Evolutionary conservation across 2,888 invertebrate species (phyloP).

Genomic region (Tiliacea aurago): DNA sequence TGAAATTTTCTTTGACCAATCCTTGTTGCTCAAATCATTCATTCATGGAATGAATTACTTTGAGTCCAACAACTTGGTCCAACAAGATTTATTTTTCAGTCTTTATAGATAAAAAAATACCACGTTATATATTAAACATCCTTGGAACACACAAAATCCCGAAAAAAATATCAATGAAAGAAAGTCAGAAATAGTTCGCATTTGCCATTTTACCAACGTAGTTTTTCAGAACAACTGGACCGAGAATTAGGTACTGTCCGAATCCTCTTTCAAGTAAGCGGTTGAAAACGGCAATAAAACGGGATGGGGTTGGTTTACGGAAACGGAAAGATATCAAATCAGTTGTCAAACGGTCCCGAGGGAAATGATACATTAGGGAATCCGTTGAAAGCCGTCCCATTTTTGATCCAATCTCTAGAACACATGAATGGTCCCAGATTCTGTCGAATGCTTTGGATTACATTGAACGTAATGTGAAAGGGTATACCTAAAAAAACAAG

Average conservation of each 20-base stretch:
- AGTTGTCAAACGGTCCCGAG: slow-evolving; percentile 49
- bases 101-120: background rate
- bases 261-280: slow-evolving; percentile 45
- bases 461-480: background rate
- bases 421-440: slow-evolving; percentile 24
- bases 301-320: slow-evolving; percentile 43
- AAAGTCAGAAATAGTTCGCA: background rate
- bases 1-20: no score
- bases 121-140: no score
- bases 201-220: background rate
- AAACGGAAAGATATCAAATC: slow-evolving; percentile 60
- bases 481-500: background rate
- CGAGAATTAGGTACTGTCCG: slow-evolving; percentile 13
- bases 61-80: background rate
- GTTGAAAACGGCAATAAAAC: slow-evolving; percentile 53
- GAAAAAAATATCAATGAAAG: no score
- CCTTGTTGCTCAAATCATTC: no score
- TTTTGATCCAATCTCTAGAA: slow-evolving; percentile 52
- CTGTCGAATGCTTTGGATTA: slow-evolving; percentile 18
- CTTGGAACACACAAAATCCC: background rate
- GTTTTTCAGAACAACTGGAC: slow-evolving; percentile 14
- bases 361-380: slow-evolving; percentile 61
- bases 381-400: slow-evolving; percentile 26
- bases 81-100: background rate
- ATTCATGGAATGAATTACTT: no score